A percentile compares a stretch with the other conserved stretches of the same genome.
These are phyloP conservation scores for Pachyseris speciosa DNA, from an alignment of 64 coral and sea anemone species.

Conservation along the genomic window DNA sequence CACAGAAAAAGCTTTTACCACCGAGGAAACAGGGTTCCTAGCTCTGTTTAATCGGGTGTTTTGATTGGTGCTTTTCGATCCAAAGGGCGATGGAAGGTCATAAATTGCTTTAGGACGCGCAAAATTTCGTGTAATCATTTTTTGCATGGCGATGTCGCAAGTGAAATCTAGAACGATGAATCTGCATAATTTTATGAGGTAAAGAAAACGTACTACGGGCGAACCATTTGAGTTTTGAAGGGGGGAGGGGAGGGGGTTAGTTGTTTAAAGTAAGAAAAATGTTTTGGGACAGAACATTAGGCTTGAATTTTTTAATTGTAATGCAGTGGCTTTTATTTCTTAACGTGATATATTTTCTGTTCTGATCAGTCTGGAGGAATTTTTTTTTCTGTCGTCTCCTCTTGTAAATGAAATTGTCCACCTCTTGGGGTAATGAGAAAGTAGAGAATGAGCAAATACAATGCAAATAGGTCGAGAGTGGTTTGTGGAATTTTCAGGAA, in stretches of 20 bases:
- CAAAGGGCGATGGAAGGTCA: not conserved
- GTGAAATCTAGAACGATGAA: not conserved
- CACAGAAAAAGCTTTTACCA: not conserved
- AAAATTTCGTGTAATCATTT: too few species aligned
- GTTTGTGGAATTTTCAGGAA: not conserved
- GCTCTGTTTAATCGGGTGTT: not conserved
- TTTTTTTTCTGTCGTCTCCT: not conserved
- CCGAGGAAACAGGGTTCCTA: not conserved
- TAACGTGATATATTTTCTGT: not conserved
- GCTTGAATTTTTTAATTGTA: not conserved
- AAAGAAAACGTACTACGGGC: not conserved
- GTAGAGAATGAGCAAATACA: not conserved
- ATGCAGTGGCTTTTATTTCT: not conserved
- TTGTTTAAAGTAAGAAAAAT: not conserved
- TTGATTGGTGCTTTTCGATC: not conserved
- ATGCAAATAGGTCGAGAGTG: not conserved
- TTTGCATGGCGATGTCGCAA: not conserved
- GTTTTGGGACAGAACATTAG: not conserved
- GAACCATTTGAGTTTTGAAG: not conserved
- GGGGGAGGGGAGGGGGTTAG: not conserved
- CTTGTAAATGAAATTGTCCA: not conserved
- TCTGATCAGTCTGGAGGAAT: not conserved
- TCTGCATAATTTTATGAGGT: not conserved
- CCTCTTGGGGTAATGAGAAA: not conserved
- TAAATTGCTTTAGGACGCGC: not conserved